Conservation (phyloP, 2,888 invertebrate species). For the Rotaria socialis region DNA sequence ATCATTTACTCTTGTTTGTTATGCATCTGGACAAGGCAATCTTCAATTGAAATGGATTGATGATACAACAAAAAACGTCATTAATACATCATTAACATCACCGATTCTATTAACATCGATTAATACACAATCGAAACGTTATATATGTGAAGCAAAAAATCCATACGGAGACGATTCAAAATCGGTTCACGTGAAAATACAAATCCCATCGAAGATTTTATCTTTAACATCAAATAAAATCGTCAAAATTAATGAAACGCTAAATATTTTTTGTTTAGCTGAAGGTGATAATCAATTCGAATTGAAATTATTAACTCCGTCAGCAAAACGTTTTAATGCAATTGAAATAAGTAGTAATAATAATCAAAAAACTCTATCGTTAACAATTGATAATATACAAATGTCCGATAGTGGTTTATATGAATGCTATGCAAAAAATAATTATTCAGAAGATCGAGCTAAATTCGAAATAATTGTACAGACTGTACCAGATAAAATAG, state of each 20-base stretch:
- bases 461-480: slow-evolving; percentile 3
- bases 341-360: neutral
- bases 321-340: neutral
- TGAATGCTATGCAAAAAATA: slow-evolving; percentile 17
- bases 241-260: neutral
- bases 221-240: neutral
- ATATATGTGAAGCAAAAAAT: neutral
- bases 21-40: slow-evolving; percentile 5
- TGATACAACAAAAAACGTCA: neutral
- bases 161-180: neutral
- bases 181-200: neutral
- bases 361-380: neutral
- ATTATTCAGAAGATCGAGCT: slow-evolving; percentile 1
- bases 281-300: slow-evolving; percentile 11
- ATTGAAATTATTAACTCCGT: neutral
- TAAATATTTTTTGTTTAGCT: neutral
- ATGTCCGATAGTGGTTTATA: slow-evolving; percentile 13
- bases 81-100: neutral
- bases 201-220: slow-evolving; percentile 12
- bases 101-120: neutral
- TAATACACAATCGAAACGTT: neutral
- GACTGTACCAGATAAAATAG: neutral
- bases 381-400: neutral
- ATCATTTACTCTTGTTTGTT: neutral
- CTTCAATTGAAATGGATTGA: slow-evolving; percentile 7